Base-by-base conservation (phyloP, 92 coral and sea anemone species). In the Epizoanthus ramosus region DNA sequence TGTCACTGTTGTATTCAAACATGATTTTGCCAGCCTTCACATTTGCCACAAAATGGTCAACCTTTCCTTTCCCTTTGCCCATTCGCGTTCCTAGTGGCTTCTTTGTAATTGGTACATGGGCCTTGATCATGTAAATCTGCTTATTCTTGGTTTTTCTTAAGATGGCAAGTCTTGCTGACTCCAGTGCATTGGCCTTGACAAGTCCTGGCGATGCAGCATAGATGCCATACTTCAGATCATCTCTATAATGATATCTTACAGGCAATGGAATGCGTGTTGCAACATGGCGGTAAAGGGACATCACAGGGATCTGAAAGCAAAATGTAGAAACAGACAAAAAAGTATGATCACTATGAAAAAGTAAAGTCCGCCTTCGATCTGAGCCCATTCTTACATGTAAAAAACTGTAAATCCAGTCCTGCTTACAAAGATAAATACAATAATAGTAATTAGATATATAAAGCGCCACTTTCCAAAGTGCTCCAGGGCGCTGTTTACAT, bases 1-100 rank as follows among this genome's bases (percentile, higher is more conserved):
- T 96, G 81, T 96, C 99, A 94, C 99, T 88, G 81, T 93, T 92
- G 65, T 89, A 96, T 71, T 96, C 98, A 88, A 96, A 96, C 24
- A 96, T 35, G 28, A 96, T 88, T 72, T 96, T 94, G 18, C 99
- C 99, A 23, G 95, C 93, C 72, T 92, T 96, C 21, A 96, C 94
- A 79, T 92, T 93, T 2, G 99, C 99, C 47, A 94, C 97, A 60
- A 86, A 83, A 84, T 96, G 99, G 67, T 94, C 97, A 21, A 96
- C 81, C 77, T 96, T 96, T 56, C 99, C 99, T 85, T 96, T 92
- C 37, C 99, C 99, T 87, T 96, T 96, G 8, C 99, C 99, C 99
- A 96, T 96, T 12, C 96, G 93, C 63, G 89, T 93, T 37, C 99
- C 99, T n/a, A 94, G 89, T 23, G 99, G 92, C 74, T 96, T 96